A percentile compares a stretch with the other conserved stretches of the same genome.
Evolutionary conservation across 2,113 vertebrate species (phyloP).

Genomic region (Ascaphus truei): DNA sequence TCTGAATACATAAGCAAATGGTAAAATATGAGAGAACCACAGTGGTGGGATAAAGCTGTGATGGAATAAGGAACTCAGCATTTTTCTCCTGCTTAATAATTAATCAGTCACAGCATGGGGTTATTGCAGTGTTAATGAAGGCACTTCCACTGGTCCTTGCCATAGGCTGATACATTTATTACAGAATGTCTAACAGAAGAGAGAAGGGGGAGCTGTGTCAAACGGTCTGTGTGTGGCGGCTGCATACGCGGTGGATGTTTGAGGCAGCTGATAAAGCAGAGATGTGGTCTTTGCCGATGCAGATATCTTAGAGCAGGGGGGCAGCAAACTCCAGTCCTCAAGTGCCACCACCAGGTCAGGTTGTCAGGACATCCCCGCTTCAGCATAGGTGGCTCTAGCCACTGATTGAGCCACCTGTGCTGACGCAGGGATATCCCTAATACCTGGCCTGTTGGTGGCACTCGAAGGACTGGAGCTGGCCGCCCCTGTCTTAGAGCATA

Average conservation of each 20-base stretch:
- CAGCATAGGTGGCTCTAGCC: no score
- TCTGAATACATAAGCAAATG: conserved; percentile 3
- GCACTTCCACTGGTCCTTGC: conserved; percentile 2
- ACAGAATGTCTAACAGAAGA: conserved; percentile 18
- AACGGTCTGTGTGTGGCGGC: not conserved
- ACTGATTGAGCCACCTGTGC: no score
- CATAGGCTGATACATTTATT: conserved; percentile 23
- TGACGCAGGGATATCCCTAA: no score
- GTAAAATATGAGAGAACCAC: conserved; percentile 23
- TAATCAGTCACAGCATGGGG: not conserved
- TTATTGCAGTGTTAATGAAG: not conserved
- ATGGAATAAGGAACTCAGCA: not conserved
- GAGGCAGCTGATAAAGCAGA: not conserved
- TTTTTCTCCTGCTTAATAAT: not conserved
- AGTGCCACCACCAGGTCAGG: no score
- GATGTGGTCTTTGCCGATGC: not conserved
- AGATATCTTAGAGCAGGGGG: conserved; percentile 17
- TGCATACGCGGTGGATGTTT: conserved; percentile 23
- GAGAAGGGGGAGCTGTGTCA: not conserved
- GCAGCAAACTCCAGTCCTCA: no score
- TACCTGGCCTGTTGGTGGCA: no score
- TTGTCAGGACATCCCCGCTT: no score
- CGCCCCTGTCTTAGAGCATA: no score
- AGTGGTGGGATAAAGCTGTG: conserved; percentile 15
- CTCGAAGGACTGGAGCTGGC: no score